Evolutionary conservation across 2,113 vertebrate species (phyloP), one percentile per base, ranked within the genome.

Genomic region (Hippocampus abdominalis): DNA sequence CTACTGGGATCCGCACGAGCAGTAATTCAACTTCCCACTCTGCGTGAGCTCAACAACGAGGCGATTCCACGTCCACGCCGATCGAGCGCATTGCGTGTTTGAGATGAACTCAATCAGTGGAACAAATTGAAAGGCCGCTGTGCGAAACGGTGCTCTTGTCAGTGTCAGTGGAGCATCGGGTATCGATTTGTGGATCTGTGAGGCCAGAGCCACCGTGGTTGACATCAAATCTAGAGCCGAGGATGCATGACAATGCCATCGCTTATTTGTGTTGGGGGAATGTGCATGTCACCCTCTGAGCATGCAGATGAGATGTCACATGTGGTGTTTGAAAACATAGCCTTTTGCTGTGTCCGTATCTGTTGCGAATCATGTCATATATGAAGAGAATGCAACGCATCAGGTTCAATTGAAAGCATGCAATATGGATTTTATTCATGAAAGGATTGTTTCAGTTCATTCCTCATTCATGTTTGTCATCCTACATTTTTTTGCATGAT

Each of bases 181-280:
- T 57, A 82, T 86, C 18, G 80, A 89, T 81, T 63, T 18, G 20
- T 25, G 57, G 27, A 72, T 65, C 66, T 40, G 73, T 67, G 70
- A 44, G 46, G 67, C 75, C 54, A 68, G 74, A 83, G 60, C 64
- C 48, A 1, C 57, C 9, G 70, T 53, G 51, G 40, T 29, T 3
- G 46, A 73, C 69, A 75, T 69, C 69, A 82, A 81, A 67, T 71
- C 69, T 18, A 66, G 67, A 40, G 64, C 46, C 73, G 62, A 67
- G 8, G 60, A 69, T 71, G 60, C 15, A 3, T 69, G 44, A 64
- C 68, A 53, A 63, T 64, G 36, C 54, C 39, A 23, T 76, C 54
- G 71, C 73, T 70, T 51, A 20, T 18, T 25, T 69, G 40, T 63
- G 32, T n/a, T 13, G 1, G 39, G 23, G 62, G 39, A 48, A 40